Base-by-base conservation (phyloP, 2,113 vertebrate genomes). In the Chiloscyllium plagiosum region DNA sequence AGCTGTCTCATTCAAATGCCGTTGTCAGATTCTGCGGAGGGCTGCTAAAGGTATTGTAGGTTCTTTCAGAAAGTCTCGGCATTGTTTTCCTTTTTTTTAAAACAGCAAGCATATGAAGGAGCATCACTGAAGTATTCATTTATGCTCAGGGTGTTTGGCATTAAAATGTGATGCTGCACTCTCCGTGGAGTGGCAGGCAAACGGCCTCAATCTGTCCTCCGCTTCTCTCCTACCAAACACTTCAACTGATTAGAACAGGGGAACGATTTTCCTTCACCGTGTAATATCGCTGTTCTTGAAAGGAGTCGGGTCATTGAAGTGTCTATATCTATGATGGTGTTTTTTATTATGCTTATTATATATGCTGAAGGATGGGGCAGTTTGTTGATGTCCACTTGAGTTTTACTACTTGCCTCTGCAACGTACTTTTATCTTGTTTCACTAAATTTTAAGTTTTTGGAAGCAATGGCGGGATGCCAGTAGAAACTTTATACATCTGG, bases 1-100 rank as follows among this genome's bases (percentile, higher is more conserved):
- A 98, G 99, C 99, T 96, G 99, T 99, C 97, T 99, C 99, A 97
- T 99, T 99, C 96, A 99, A 99, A 98, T 99, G 99, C 97, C 98
- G 99, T 96, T 99, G 99, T 97, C 99, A 99, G 95, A 99, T 99
- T 97, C 98, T 99, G 97, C 98, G 99, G 98, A 98, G 98, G 97
- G 98, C 98, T 96, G 98, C 98, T 86, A 99, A 99, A 99, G 99
- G 99, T 99, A 99, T 97, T 0, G 97, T 97, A 96, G 24, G 20
- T 72, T 70, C 37, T 3, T 95, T 95, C 17, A 13, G 56, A 95
- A 68, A 68, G 22, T 50, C 68, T 72, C 72, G 66, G 10, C 47
- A 70, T 47, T 12, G 10, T 68, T 68, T 68, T 17, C 61, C 52
- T 61, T 61, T 61, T 12, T 61, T 61, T 69, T 1, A 47, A 50